Base-by-base conservation (phyloP, 1,140 invertebrate species). In the Leptopilina boulardi region DNA sequence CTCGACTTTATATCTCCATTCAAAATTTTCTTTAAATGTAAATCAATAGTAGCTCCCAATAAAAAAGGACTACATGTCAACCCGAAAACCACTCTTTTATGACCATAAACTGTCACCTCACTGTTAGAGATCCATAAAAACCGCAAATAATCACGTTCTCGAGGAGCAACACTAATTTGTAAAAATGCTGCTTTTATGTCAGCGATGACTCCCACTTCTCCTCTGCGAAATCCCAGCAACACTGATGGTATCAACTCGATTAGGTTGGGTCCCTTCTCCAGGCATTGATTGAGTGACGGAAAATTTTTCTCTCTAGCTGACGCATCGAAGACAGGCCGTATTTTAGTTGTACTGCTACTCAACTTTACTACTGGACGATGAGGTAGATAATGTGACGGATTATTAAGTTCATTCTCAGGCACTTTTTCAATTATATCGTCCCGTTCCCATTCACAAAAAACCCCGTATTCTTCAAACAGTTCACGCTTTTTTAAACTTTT, bases 101-200 rank as follows among this genome's bases (percentile, higher is more conserved):
- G 80, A 51, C 80, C 19, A 77, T 44, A 76, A 84, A 77, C 82
- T 77, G 5, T 41, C 77, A n/a, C 77, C 18, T 19, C 80, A 75
- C 66, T 80, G 75, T 30, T 66, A 15, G 66, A 71, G 73, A 73
- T 73, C 86, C 87, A 90, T 4, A 89, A 74, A 80, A 89, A 89
- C 19, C 84, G 51, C 9, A 89, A 66, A 75, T 81, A 84, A 66
- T 87, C 79, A 54, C 89, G 42, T 74, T 91, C 85, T 0, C 75
- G 47, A 51, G 59, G 30, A 56, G 70, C 13, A 8, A 91, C 21
- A 18, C 47, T 54, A 38, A 92, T 88, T 76, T 88, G 84, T 19
- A 88, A 77, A 85, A 91, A 92, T 0, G 89, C 89, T 70, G 88
- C 88, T 70, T 82, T 79, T 0, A 91, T 89, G 66, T 91, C 91